phyloP scores from a whole-genome alignment of 2,888 invertebrate genomes.

The Caenorhabditis uteleia region DNA sequence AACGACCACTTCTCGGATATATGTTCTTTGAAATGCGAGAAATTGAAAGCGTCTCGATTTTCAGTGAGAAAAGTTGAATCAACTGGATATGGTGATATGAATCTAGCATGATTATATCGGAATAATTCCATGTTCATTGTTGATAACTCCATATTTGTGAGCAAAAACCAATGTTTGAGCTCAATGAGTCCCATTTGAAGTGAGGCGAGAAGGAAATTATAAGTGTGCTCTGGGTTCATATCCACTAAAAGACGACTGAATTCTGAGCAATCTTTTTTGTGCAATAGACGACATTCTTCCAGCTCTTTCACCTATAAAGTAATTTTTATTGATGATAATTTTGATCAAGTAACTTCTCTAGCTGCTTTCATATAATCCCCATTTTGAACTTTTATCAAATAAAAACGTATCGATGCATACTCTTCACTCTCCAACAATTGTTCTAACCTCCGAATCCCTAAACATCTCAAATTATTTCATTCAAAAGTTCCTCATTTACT shows the following conservation, averaged over 20 bases:
- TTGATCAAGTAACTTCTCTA: slow-evolving; percentile 59
- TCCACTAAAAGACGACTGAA: slow-evolving; percentile 66
- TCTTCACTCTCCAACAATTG: slow-evolving; percentile 63
- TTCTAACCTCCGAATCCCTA: slow-evolving; percentile 60
- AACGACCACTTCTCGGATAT: slow-evolving; percentile 44
- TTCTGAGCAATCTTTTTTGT: slow-evolving; percentile 63
- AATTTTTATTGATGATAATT: slow-evolving; percentile 61
- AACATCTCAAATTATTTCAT: neutral
- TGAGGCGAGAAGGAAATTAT: slow-evolving; percentile 65
- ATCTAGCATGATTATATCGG: slow-evolving; percentile 69
- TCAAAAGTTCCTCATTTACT: slow-evolving; percentile 25
- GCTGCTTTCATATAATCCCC: slow-evolving; percentile 63
- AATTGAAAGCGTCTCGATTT: slow-evolving; percentile 46
- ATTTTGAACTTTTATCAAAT: slow-evolving; percentile 61
- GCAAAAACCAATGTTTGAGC: slow-evolving; percentile 67
- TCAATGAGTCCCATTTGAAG: slow-evolving; percentile 69
- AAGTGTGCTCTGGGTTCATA: slow-evolving; percentile 63
- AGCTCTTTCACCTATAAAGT: slow-evolving; percentile 65
- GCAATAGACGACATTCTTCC: slow-evolving; percentile 60
- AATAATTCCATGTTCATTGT: slow-evolving; percentile 68
- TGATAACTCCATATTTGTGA: slow-evolving; percentile 67
- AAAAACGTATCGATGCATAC: slow-evolving; percentile 60
- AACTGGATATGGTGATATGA: slow-evolving; percentile 61
- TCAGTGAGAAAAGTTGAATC: slow-evolving; percentile 54
- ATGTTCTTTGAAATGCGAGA: slow-evolving; percentile 49